These are phyloP conservation scores for Alviniconcha strummeri DNA, from an alignment of 2,888 invertebrate species.

Conservation along the genomic window DNA sequence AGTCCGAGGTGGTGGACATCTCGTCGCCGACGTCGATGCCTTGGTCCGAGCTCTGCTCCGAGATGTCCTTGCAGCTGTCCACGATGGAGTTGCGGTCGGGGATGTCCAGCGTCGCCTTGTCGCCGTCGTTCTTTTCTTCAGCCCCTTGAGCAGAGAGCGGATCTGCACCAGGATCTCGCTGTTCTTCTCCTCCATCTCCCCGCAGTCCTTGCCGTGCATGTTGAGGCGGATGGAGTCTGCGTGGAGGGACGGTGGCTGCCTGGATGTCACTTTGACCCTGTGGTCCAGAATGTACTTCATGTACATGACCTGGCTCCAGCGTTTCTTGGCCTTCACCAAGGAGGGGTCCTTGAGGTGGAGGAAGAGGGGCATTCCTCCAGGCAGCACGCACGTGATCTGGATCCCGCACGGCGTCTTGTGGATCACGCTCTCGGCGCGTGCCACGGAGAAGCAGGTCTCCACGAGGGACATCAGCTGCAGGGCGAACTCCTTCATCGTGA, in stretches of 20 bases:
- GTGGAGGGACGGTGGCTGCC: background rate
- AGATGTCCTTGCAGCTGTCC: constrained; percentile 33
- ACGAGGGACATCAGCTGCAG: constrained; percentile 53
- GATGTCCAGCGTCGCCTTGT: constrained; percentile 4
- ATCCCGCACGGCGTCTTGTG: constrained; percentile 56
- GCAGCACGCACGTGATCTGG: constrained; percentile 51
- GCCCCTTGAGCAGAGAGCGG: background rate
- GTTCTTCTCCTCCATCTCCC: background rate
- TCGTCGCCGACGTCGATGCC: constrained; percentile 42
- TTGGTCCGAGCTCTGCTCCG: constrained; percentile 42
- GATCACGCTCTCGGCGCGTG: constrained; percentile 44
- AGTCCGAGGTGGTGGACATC: constrained; percentile 32
- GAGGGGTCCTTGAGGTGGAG: constrained; percentile 56
- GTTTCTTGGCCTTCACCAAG: constrained; percentile 58
- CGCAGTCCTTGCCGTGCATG: background rate
- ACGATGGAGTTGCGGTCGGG: constrained; percentile 22
- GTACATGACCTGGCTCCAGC: constrained; percentile 64
- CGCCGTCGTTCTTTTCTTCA: constrained; percentile 18
- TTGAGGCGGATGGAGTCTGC: background rate
- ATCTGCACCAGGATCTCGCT: constrained; percentile 19
- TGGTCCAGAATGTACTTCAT: constrained; percentile 58
- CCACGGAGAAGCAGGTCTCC: constrained; percentile 47
- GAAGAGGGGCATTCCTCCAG: constrained; percentile 55
- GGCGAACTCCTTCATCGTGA: constrained; percentile 53
- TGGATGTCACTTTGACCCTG: constrained; percentile 36